Base-by-base conservation (phyloP, 1,140 invertebrate species). In the Pantala flavescens region DNA sequence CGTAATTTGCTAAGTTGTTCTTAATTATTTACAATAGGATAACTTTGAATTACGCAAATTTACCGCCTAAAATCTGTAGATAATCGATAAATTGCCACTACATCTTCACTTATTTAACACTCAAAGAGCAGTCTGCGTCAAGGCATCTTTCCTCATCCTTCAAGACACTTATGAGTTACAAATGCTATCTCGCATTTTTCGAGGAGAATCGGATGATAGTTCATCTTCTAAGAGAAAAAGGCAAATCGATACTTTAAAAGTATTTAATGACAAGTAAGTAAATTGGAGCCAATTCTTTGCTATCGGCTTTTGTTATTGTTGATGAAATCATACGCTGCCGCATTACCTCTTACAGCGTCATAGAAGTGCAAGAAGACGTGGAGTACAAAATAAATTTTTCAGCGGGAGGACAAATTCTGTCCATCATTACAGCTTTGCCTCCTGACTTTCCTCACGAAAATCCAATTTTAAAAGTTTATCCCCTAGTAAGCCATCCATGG, bases 391-490 rank as follows among this genome's bases (percentile, higher is more conserved):
- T 92, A 28, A 86, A 88, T 80, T 93, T 93, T 79, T 80, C 82
- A 73, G 85, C 87, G 73, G 87, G 87, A 71, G 85, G 85, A 14
- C 86, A 85, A 75, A 85, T 86, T 78, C 87, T 91, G 81, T 84
- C 85, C 75, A 82, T 92, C 78, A 85, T 86, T 79, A 86, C 92
- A 23, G 82, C 86, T 14, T 78, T 93, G 72, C 82, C 85, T 19
- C 84, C 86, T 14, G 87, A 91, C 75, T 93, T 92, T 84, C 91
- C 91, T 63, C 84, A 89, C 79, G 89, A 90, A 78, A 90, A 90
- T 78, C 91, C 91, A 42, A 83, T 87, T 43, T 85, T 93, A 72
- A 86, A 85, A 78, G 84, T 92, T 24, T 86, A 86, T 73, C 91
- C 90, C 1, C 80, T 84, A 19, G 83, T 91, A 74, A 81, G 82